Percentiles rank a stretch among this genome's conserved stretches.
Evolutionary conservation across 2,797 vertebrate genomes (phyloP).

Genomic region (Pogonophryne albipinna): DNA sequence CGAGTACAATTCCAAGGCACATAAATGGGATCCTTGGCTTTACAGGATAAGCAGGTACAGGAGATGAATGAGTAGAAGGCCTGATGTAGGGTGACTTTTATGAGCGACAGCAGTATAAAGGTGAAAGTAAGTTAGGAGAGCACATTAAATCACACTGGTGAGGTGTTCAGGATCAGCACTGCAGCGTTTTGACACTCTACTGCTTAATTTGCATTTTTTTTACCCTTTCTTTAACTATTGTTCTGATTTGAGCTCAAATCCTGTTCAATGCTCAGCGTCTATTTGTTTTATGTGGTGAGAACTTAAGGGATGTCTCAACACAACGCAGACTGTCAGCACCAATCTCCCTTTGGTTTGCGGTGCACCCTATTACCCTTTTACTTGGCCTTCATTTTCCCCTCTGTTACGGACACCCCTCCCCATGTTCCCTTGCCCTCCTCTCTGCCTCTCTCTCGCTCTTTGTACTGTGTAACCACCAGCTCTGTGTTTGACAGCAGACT

Average conservation of each 20-base stretch:
- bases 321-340: conserved; percentile 31
- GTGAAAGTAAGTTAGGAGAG: not conserved
- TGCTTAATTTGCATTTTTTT: conserved; percentile 1
- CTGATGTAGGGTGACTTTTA: not conserved
- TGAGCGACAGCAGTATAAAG: not conserved
- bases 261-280: not conserved
- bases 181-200: not conserved
- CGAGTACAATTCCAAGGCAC: not conserved
- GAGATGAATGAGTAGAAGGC: not conserved
- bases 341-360: conserved; percentile 44
- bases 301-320: conserved; percentile 25
- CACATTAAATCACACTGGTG: not conserved
- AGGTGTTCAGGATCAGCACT: too few species aligned
- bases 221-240: too few species aligned
- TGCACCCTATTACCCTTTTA: conserved; percentile 62
- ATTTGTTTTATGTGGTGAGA: conserved; percentile 10
- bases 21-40: not conserved
- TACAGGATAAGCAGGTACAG: not conserved
- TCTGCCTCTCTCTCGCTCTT: conserved; percentile 41
- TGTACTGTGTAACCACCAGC: conserved; percentile 70
- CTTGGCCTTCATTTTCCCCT: conserved; percentile 43
- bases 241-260: not conserved
- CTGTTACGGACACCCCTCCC: conserved; percentile 40
- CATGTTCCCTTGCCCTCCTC: conserved; percentile 29
- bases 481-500: conserved; percentile 79